Evolutionary conservation across 1,140 invertebrate species (phyloP).

Genomic region (Aphelenchoides fujianensis): DNA sequence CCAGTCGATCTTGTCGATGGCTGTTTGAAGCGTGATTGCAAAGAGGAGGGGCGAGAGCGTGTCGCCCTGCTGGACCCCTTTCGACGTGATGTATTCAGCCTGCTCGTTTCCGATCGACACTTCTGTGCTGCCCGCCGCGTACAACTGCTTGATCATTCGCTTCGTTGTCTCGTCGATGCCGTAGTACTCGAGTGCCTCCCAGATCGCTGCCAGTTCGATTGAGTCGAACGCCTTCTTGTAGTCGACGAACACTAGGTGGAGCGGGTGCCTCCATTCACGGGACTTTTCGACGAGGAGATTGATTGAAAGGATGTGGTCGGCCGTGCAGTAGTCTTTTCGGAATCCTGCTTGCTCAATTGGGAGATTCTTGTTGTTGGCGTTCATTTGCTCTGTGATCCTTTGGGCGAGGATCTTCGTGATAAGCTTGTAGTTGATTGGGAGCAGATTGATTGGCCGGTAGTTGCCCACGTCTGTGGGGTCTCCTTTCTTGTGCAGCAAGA

Average conservation of each 20-base stretch:
- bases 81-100: too few relatives aligned
- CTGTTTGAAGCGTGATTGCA: too few relatives aligned
- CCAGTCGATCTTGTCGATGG: too few relatives aligned
- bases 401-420: slow-evolving; percentile 30
- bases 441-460: slow-evolving; percentile 37
- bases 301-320: slow-evolving; percentile 31
- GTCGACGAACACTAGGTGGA: slow-evolving; percentile 52
- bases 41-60: too few relatives aligned
- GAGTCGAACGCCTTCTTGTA: slow-evolving; percentile 56
- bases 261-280: slow-evolving; percentile 43
- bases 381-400: slow-evolving; percentile 8
- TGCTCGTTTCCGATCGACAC: too few relatives aligned
- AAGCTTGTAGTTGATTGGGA: slow-evolving; percentile 30
- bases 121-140: too few relatives aligned
- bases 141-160: too few relatives aligned
- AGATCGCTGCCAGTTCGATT: slow-evolving; percentile 34
- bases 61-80: too few relatives aligned
- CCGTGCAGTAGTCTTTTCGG: slow-evolving; percentile 27
- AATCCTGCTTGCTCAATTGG: slow-evolving; percentile 40
- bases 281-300: slow-evolving; percentile 44
- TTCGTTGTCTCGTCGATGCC: too few relatives aligned
- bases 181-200: too few relatives aligned
- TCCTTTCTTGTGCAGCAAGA: slow-evolving; percentile 28
- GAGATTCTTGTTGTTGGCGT: slow-evolving; percentile 18
- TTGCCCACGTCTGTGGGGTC: slow-evolving; percentile 20